phyloP scores from a whole-genome alignment of 2,797 vertebrate genomes.

The Sebastolobus altivelis region DNA sequence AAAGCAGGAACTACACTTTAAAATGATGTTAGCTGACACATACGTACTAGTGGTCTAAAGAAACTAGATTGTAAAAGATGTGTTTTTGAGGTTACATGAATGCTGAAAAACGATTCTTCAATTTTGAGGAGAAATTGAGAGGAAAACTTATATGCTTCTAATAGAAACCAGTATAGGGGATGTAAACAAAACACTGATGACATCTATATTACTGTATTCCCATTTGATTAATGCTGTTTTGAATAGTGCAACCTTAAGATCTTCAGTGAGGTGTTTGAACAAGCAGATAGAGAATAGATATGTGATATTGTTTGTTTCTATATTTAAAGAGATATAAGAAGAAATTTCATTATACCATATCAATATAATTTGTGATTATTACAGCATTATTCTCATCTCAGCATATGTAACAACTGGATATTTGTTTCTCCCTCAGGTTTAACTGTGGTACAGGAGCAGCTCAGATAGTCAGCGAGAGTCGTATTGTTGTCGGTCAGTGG shows the following conservation, averaged over 20 bases:
- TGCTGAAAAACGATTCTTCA: neutral
- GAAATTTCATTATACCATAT: neutral
- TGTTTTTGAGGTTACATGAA: neutral
- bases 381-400: neutral
- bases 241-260: neutral
- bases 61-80: neutral
- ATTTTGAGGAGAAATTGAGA: neutral
- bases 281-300: neutral
- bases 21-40: neutral
- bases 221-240: neutral
- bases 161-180: neutral
- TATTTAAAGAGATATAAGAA: neutral
- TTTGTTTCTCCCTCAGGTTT: constrained; percentile 84
- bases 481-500: constrained; percentile 90
- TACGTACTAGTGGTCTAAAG: neutral
- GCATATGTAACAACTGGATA: neutral
- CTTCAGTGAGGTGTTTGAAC: neutral
- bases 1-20: neutral
- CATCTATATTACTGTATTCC: neutral
- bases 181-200: neutral
- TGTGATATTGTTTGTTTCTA: neutral
- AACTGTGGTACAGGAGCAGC: constrained; percentile 95
- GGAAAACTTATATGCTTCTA: neutral
- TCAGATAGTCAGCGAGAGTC: constrained; percentile 88
- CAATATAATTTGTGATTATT: neutral